These are phyloP conservation scores for Idaea aversata DNA, from an alignment of 2,888 invertebrate species.

Conservation along the genomic window DNA sequence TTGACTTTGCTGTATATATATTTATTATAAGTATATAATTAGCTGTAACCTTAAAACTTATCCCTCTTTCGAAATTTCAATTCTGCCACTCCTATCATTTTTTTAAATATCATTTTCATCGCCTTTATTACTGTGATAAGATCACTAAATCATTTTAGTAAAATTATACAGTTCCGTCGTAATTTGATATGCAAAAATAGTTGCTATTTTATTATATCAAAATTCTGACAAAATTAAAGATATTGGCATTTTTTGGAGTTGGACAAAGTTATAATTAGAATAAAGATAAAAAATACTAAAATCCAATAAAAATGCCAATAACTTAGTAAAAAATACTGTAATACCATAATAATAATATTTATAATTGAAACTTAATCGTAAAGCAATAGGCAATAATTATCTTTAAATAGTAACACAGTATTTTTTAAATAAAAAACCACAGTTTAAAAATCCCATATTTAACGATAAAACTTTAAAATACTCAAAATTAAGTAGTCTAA, in stretches of 20 bases:
- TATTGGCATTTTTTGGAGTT: slow-evolving; percentile 12
- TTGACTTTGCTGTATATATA: slow-evolving; percentile 61
- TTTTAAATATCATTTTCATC: slow-evolving; percentile 11
- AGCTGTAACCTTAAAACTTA: slow-evolving; percentile 77
- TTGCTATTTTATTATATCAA: slow-evolving; percentile 5
- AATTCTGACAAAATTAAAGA: slow-evolving; percentile 3
- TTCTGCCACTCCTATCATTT: slow-evolving; percentile 53
- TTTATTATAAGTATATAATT: slow-evolving; percentile 40
- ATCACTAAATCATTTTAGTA: slow-evolving; percentile 25
- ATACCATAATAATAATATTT: slow-evolving; percentile 14
- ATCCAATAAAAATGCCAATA: slow-evolving; percentile 18
- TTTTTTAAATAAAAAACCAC: slow-evolving; percentile 10
- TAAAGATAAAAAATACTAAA: background rate
- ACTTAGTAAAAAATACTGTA: slow-evolving; percentile 21
- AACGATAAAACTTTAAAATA: background rate
- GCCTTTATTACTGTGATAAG: slow-evolving; percentile 34
- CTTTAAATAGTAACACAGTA: slow-evolving; percentile 16
- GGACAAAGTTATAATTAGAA: background rate
- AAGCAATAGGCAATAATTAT: background rate
- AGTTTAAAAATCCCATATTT: background rate
- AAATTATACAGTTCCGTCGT: background rate
- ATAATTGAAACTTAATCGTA: background rate
- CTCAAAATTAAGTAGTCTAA: background rate
- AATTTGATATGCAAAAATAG: background rate
- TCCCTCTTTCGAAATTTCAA: slow-evolving; percentile 64